These are phyloP conservation scores for Enteromius anoplus DNA, from an alignment of 2,797 vertebrate genomes.

Conservation along the genomic window DNA sequence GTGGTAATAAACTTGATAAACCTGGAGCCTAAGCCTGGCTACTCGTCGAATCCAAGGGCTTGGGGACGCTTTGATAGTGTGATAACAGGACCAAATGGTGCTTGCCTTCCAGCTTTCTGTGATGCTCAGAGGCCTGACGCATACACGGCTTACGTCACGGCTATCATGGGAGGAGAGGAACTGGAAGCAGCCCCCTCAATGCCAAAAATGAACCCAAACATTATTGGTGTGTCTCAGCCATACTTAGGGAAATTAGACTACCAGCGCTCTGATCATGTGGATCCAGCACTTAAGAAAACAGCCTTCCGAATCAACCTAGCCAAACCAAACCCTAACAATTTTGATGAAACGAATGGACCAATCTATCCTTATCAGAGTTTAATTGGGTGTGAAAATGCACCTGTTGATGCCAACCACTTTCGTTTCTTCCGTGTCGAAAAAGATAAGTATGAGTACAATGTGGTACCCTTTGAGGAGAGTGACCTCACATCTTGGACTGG, in stretches of 20 bases:
- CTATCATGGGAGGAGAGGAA: conserved; percentile 92
- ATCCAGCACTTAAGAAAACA: conserved; percentile 88
- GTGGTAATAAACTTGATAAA: conserved; percentile 92
- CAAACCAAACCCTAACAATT: conserved; percentile 88
- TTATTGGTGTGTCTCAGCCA: conserved; percentile 90
- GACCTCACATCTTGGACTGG: conserved; percentile 91
- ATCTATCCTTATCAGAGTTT: conserved; percentile 91
- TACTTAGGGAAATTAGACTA: conserved; percentile 91
- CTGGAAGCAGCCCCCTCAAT: conserved; percentile 91
- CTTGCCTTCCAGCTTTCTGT: conserved; percentile 95
- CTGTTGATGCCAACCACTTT: conserved; percentile 86
- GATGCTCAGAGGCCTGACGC: conserved; percentile 83
- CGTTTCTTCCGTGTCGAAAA: conserved; percentile 94
- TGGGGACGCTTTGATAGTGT: conserved; percentile 98
- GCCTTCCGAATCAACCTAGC: conserved; percentile 91
- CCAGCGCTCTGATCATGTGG: conserved; percentile 88
- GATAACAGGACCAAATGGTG: conserved; percentile 90
- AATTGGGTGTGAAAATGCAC: conserved; percentile 87
- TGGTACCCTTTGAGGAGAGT: conserved; percentile 92
- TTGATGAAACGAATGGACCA: conserved; percentile 88
- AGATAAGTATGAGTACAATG: conserved; percentile 95
- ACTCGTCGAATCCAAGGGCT: conserved; percentile 88
- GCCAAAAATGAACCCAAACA: conserved; percentile 84
- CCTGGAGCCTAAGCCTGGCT: conserved; percentile 91
- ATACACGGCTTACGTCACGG: conserved; percentile 91